Evolutionary conservation across 2,888 invertebrate species (phyloP).

Genomic region (Macrosiphum euphorbiae): DNA sequence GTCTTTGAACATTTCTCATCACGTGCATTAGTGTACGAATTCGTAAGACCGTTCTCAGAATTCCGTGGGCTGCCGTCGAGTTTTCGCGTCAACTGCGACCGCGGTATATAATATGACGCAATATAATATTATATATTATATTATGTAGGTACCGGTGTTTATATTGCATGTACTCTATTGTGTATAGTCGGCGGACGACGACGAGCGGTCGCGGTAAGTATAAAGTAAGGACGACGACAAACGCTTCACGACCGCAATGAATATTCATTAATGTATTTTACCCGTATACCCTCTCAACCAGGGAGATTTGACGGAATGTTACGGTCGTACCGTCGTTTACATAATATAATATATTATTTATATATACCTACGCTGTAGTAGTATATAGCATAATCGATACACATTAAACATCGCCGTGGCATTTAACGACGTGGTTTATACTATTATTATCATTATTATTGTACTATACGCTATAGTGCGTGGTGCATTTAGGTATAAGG

Average conservation of each 20-base stretch:
- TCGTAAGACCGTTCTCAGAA: neutral
- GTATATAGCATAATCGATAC: neutral
- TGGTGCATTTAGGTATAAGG: neutral
- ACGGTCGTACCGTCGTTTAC: neutral
- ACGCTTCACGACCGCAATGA: neutral
- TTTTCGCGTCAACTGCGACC: neutral
- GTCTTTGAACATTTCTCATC: slow-evolving; percentile 7
- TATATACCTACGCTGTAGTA: neutral
- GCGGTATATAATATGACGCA: neutral
- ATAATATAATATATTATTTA: neutral
- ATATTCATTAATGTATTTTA: neutral
- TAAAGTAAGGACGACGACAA: neutral
- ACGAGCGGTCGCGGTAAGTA: neutral
- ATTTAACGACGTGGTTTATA: neutral
- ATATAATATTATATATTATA: neutral
- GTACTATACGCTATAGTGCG: neutral
- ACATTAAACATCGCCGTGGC: neutral
- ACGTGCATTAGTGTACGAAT: neutral
- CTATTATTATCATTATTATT: neutral
- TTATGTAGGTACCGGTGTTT: neutral
- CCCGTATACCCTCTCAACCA: neutral
- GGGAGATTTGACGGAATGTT: neutral
- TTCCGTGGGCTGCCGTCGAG: neutral
- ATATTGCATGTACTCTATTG: neutral
- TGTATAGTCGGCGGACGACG: neutral